Evolutionary conservation across 2,797 vertebrate species (phyloP).

Genomic region (Melanotaenia maccullochi): DNA sequence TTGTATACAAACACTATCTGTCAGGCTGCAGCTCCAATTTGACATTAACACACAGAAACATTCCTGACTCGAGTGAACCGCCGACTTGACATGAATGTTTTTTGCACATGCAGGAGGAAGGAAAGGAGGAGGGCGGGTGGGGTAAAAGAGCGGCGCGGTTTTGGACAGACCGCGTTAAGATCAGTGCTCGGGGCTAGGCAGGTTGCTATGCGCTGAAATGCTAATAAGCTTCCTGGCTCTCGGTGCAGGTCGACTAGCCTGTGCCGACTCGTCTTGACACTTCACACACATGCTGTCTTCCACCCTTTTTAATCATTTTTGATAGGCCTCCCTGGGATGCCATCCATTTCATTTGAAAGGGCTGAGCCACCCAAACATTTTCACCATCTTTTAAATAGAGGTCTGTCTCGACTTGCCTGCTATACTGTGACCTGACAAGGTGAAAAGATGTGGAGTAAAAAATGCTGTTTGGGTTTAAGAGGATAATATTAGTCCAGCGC

Average conservation of each 20-base stretch:
- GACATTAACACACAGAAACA: slow-evolving; percentile 68
- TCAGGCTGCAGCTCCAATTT: slow-evolving; percentile 60
- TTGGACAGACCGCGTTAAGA: slow-evolving; percentile 77
- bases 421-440: slow-evolving; percentile 69
- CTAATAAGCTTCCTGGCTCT: slow-evolving; percentile 81
- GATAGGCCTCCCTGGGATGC: slow-evolving; percentile 80
- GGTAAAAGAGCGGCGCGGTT: slow-evolving; percentile 52
- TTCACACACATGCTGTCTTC: slow-evolving; percentile 77
- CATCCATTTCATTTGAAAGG: slow-evolving; percentile 83
- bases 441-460: slow-evolving; percentile 49
- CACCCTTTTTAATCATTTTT: slow-evolving; percentile 83
- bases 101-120: slow-evolving; percentile 58
- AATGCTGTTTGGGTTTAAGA: slow-evolving; percentile 55
- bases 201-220: slow-evolving; percentile 82
- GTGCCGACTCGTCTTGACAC: slow-evolving; percentile 81
- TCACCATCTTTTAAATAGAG: slow-evolving; percentile 73
- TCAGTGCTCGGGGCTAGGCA: slow-evolving; percentile 78
- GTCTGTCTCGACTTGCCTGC: slow-evolving; percentile 73
- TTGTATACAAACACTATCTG: slow-evolving; percentile 57
- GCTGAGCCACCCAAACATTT: slow-evolving; percentile 84
- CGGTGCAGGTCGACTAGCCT: slow-evolving; percentile 72
- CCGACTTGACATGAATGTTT: slow-evolving; percentile 70
- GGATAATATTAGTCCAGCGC: slow-evolving; percentile 49
- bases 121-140: slow-evolving; percentile 15
- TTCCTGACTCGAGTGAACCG: slow-evolving; percentile 69